Percentiles rank a stretch among this genome's conserved stretches.
Evolutionary conservation across 2,888 invertebrate species (phyloP).

Genomic region (Colletes collaris): DNA sequence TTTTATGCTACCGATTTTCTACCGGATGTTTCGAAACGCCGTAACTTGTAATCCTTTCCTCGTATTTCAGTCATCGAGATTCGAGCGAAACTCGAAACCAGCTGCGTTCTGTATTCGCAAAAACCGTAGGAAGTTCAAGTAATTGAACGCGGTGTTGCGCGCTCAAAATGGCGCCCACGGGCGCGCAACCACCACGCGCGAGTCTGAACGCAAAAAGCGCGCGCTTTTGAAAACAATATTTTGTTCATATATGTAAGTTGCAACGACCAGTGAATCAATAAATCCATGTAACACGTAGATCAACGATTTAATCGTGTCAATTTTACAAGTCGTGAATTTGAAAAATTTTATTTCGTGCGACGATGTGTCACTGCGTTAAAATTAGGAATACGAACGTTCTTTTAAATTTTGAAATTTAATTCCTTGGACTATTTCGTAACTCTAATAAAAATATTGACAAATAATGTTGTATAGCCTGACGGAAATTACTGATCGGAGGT

Average conservation of each 20-base stretch:
- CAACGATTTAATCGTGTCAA: background rate
- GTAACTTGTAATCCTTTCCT: background rate
- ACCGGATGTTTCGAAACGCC: background rate
- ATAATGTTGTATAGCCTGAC: no score
- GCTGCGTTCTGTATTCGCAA: background rate
- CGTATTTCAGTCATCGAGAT: conserved; percentile 1
- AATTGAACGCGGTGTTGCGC: background rate
- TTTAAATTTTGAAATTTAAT: no score
- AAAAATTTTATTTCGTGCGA: no score
- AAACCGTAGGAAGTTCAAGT: background rate
- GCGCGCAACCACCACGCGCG: background rate
- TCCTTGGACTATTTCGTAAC: no score
- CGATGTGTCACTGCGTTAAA: no score
- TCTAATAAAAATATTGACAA: no score
- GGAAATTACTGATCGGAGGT: no score
- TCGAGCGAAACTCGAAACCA: background rate
- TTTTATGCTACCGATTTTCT: background rate
- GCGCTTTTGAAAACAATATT: background rate
- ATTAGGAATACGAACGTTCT: no score
- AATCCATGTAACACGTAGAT: background rate
- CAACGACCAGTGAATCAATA: conserved; percentile 38
- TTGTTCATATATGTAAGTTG: conserved; percentile 22
- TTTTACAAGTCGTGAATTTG: background rate
- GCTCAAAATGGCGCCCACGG: conserved; percentile 40
- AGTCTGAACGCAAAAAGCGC: background rate